Evolutionary conservation across 2,113 vertebrate species (phyloP).

Genomic region (Terrapene triunguis): DNA sequence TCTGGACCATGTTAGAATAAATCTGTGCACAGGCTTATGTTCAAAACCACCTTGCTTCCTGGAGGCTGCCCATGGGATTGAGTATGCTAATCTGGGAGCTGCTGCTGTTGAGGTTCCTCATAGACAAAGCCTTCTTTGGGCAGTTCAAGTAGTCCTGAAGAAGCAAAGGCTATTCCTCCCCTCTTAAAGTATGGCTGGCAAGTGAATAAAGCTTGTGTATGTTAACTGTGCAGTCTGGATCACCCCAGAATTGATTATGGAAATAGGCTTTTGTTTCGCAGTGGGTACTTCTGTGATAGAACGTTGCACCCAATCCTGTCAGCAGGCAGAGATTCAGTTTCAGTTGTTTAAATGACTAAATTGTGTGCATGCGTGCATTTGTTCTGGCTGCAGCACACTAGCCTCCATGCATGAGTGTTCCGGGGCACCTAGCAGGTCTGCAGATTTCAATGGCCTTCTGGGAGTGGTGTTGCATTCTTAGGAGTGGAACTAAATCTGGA

Average conservation of each 20-base stretch:
- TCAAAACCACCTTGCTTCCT: background rate
- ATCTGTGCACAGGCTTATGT: background rate
- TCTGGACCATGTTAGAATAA: background rate
- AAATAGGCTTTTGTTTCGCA: background rate
- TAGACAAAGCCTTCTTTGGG: background rate
- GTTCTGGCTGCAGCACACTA: background rate
- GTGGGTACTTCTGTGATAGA: background rate
- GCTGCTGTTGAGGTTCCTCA: background rate
- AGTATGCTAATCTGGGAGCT: background rate
- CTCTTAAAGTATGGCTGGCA: background rate
- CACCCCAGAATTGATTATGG: fast-evolving
- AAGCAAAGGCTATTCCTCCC: background rate
- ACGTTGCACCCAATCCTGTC: background rate
- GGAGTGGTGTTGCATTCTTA: background rate
- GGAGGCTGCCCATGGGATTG: background rate
- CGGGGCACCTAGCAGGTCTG: background rate
- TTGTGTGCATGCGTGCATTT: too few species aligned
- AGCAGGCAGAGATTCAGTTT: background rate
- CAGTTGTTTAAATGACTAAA: background rate
- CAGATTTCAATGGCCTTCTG: background rate
- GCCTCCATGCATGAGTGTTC: background rate
- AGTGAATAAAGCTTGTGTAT: fast-evolving
- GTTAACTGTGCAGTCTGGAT: background rate
- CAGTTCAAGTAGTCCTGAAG: background rate
- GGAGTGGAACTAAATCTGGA: background rate